Conservation (phyloP, 2,797 vertebrate species). For the Cottoperca gobio region DNA sequence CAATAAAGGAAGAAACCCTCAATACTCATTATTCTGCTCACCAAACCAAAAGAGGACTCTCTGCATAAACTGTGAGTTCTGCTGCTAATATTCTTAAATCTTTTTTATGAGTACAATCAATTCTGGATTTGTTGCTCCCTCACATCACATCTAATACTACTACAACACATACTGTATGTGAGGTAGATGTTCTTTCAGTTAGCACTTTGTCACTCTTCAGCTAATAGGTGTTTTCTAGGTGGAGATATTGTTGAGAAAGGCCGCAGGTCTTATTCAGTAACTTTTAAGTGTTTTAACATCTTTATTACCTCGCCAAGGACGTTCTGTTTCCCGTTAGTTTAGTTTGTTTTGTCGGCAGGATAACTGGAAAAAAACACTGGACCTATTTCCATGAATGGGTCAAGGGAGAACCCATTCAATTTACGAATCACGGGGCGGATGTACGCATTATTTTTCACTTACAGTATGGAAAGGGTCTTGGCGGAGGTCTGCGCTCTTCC, state of each 20-base stretch:
- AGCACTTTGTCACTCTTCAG: not conserved
- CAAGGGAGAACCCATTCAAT: too few relatives aligned
- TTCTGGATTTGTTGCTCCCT: conserved; percentile 20
- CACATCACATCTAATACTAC: conserved; percentile 2
- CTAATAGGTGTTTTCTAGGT: not conserved
- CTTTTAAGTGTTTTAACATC: not conserved
- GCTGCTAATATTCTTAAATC: conserved; percentile 4
- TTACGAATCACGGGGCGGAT: too few relatives aligned
- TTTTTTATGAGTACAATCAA: not conserved
- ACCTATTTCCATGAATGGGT: too few relatives aligned
- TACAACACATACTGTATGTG: not conserved
- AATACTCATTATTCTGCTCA: conserved; percentile 42
- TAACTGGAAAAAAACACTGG: too few relatives aligned
- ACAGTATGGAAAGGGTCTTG: too few relatives aligned
- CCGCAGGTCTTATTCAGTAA: not conserved
- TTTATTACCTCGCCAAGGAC: too few relatives aligned
- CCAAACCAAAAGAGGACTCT: conserved; percentile 24
- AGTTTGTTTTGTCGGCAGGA: too few relatives aligned
- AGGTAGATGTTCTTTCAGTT: not conserved
- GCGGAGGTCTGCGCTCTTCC: too few relatives aligned
- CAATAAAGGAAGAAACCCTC: conserved; percentile 40
- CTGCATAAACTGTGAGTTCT: conserved; percentile 10
- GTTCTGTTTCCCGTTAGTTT: too few relatives aligned
- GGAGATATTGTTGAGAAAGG: too few relatives aligned
- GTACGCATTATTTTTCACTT: too few relatives aligned